Evolutionary conservation across 2,888 invertebrate species (phyloP).

Genomic region (Diplazon laetatorius): DNA sequence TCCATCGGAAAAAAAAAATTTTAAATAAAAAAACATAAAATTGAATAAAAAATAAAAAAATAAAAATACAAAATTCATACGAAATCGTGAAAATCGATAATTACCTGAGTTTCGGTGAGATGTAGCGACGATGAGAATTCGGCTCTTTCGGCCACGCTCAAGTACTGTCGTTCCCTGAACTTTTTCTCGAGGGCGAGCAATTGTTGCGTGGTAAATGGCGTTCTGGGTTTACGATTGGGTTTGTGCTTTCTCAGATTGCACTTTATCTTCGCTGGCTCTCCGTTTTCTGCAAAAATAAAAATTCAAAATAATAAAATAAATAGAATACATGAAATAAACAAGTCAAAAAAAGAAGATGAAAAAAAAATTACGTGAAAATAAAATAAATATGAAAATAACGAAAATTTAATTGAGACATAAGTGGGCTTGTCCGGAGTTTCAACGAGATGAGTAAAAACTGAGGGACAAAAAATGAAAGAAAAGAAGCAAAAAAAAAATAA

Average conservation of each 20-base stretch:
- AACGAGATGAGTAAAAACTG: too few species aligned
- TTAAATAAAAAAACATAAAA: too few species aligned
- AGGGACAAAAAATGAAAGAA: too few species aligned
- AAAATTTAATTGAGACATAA: constrained; percentile 54
- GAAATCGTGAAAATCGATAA: too few species aligned
- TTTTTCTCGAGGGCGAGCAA: constrained; percentile 97
- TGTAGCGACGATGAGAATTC: constrained; percentile 98
- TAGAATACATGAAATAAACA: too few species aligned
- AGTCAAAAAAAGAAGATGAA: too few species aligned
- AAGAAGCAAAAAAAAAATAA: not conserved
- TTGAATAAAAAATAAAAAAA: too few species aligned
- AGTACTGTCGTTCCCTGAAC: constrained; percentile 98
- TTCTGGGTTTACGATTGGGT: constrained; percentile 98
- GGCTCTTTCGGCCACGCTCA: constrained; percentile 98
- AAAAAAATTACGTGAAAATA: too few species aligned
- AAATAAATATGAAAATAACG: constrained; percentile 68
- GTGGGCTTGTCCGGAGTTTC: constrained; percentile 38
- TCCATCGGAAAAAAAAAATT: too few species aligned
- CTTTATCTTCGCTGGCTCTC: constrained; percentile 93
- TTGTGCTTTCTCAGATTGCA: constrained; percentile 98
- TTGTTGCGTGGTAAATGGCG: constrained; percentile 99
- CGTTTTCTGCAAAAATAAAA: constrained; percentile 85
- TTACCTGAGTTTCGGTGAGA: constrained; percentile 95
- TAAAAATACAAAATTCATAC: too few species aligned
- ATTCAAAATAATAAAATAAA: too few species aligned